Evolutionary conservation across 2,888 invertebrate species (phyloP).

Genomic region (Ochropacha duplaris): DNA sequence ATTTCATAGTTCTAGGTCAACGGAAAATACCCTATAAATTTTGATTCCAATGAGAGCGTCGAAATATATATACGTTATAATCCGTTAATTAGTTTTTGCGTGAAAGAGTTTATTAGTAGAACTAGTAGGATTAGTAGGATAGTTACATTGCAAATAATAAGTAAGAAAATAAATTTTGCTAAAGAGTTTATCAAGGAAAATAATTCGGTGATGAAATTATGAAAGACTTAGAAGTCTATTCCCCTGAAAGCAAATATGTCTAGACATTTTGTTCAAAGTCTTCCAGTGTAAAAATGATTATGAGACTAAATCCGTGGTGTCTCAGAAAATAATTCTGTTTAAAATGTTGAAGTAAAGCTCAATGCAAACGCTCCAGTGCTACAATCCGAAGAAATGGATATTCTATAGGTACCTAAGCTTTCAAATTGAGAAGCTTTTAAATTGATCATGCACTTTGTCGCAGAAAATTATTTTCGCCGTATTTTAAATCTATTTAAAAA

Average conservation of each 20-base stretch:
- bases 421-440: neutral
- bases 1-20: too few relatives aligned
- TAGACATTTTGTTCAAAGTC: conserved; percentile 4
- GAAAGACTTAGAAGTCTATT: neutral
- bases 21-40: too few relatives aligned
- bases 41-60: too few relatives aligned
- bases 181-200: neutral
- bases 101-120: too few relatives aligned
- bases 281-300: conserved; percentile 3
- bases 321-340: neutral
- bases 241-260: conserved; percentile 1
- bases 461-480: neutral
- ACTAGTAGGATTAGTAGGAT: too few relatives aligned
- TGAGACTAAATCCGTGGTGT: neutral
- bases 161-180: too few relatives aligned
- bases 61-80: too few relatives aligned
- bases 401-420: neutral
- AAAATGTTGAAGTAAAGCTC: neutral
- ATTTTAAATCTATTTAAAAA: too few relatives aligned
- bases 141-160: too few relatives aligned
- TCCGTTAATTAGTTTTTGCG: too few relatives aligned
- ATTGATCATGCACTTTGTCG: neutral
- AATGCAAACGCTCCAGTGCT: neutral
- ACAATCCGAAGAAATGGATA: neutral
- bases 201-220: neutral